Percentiles rank a stretch among this genome's conserved stretches.
Conservation (phyloP, 2,888 invertebrate species). For the Aporophyla nigra region DNA sequence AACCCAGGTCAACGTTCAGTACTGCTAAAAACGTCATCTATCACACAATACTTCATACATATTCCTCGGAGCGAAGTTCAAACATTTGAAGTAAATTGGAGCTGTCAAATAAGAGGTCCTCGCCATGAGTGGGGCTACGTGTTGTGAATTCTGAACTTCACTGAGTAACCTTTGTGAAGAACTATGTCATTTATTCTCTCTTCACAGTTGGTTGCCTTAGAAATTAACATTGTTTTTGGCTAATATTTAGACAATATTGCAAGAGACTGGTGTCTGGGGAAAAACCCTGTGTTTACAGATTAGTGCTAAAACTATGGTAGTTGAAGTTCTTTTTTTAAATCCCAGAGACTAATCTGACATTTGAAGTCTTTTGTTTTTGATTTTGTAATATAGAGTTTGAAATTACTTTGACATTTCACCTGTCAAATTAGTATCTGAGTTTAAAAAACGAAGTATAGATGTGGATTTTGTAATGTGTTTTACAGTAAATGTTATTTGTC, state of each 20-base stretch:
- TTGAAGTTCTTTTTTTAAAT: too few species aligned
- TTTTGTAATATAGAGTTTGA: too few species aligned
- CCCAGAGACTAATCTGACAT: too few species aligned
- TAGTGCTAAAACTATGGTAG: too few species aligned
- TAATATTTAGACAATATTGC: not conserved
- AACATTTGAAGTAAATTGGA: slow-evolving; percentile 62
- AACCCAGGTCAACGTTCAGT: not conserved
- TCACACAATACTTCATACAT: slow-evolving; percentile 38
- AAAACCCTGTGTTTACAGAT: too few species aligned
- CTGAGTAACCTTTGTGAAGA: not conserved
- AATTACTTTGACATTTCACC: too few species aligned
- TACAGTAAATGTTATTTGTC: too few species aligned
- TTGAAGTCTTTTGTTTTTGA: too few species aligned
- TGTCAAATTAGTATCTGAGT: too few species aligned
- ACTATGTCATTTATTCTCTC: not conserved
- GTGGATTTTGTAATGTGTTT: too few species aligned
- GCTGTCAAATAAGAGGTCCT: slow-evolving; percentile 56
- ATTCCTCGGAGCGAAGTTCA: slow-evolving; percentile 42
- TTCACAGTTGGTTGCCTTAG: not conserved
- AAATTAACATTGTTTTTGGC: not conserved
- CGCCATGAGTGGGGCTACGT: slow-evolving; percentile 45
- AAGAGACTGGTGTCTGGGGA: too few species aligned
- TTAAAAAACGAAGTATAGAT: too few species aligned
- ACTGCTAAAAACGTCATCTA: not conserved
- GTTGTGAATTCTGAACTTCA: slow-evolving; percentile 41